Percentiles rank a stretch among this genome's conserved stretches.
Evolutionary conservation across 2,797 vertebrate genomes (phyloP).

Genomic region (Graptemys geographica): DNA sequence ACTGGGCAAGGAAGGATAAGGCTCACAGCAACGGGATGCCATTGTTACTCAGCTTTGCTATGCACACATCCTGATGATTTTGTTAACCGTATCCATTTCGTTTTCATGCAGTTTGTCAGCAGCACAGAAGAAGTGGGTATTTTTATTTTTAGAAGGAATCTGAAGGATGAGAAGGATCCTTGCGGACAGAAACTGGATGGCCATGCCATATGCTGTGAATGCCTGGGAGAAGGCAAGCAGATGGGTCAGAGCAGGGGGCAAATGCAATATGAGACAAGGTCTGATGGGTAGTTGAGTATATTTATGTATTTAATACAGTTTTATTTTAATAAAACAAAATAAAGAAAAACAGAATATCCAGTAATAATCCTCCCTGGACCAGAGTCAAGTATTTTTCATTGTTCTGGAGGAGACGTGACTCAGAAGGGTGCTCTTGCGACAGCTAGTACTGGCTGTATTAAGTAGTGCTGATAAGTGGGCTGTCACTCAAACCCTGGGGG

Average conservation of each 20-base stretch:
- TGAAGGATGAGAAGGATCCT: background rate
- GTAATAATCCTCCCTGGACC: conserved; percentile 32
- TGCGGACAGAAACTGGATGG: background rate
- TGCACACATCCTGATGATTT: background rate
- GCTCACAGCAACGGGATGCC: background rate
- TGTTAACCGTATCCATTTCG: background rate
- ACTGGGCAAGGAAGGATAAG: background rate
- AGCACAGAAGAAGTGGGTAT: background rate
- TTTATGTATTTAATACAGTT: background rate
- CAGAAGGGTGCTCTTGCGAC: conserved; percentile 45
- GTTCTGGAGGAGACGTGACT: background rate
- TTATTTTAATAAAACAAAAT: background rate
- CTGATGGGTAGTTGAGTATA: background rate
- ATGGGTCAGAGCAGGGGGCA: background rate
- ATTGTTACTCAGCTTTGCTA: background rate
- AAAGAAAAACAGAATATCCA: conserved; percentile 32
- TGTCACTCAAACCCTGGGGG: conserved; percentile 68
- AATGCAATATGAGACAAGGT: background rate
- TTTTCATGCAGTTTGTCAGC: background rate
- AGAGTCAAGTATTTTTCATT: conserved; percentile 37
- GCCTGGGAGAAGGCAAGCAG: background rate
- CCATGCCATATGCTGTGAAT: background rate
- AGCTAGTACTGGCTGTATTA: conserved; percentile 70
- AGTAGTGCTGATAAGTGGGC: conserved; percentile 43
- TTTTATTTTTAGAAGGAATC: background rate